Conservation (phyloP, 2,888 invertebrate species). For the Blastobasis adustella region DNA sequence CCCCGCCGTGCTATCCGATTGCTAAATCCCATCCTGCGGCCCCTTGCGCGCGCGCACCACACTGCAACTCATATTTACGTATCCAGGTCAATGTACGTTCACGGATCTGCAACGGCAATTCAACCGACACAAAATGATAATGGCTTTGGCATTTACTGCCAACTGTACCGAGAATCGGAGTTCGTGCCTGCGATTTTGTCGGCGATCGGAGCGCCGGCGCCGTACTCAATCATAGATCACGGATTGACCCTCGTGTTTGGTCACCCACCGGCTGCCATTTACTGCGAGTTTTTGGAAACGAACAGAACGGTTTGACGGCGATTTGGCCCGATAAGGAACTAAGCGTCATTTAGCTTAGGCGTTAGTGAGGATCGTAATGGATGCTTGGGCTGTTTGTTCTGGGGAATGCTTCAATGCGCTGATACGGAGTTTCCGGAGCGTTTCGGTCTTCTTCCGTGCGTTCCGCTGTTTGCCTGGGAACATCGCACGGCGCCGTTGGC, state of each 20-base stretch:
- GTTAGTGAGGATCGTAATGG: conserved; percentile 9
- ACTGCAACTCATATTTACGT: conserved; percentile 16
- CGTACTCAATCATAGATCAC: conserved; percentile 41
- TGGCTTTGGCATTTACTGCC: conserved; percentile 42
- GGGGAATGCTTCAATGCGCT: conserved; percentile 20
- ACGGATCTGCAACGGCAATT: conserved; percentile 47
- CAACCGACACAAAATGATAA: conserved; percentile 42
- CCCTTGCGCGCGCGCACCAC: neutral
- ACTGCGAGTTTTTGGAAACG: neutral
- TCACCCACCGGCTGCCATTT: conserved; percentile 3
- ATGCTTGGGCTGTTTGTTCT: conserved; percentile 18
- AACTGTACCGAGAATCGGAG: conserved; percentile 31
- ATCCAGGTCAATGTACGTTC: conserved; percentile 46
- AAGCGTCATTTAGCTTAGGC: neutral
- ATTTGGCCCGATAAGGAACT: neutral
- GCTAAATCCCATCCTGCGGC: conserved; percentile 28
- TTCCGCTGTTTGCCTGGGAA: conserved; percentile 49
- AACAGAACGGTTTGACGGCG: neutral
- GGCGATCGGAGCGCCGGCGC: conserved; percentile 27
- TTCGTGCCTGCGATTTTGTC: conserved; percentile 32
- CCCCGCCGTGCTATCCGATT: conserved; percentile 40
- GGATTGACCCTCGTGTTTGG: conserved; percentile 26
- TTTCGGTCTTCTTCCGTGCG: conserved; percentile 33
- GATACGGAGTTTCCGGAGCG: conserved; percentile 19
- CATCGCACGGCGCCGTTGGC: neutral